Evolutionary conservation across 2,797 vertebrate species (phyloP), one percentile per base, ranked within the genome.

Genomic region (Margarornis squamiger): DNA sequence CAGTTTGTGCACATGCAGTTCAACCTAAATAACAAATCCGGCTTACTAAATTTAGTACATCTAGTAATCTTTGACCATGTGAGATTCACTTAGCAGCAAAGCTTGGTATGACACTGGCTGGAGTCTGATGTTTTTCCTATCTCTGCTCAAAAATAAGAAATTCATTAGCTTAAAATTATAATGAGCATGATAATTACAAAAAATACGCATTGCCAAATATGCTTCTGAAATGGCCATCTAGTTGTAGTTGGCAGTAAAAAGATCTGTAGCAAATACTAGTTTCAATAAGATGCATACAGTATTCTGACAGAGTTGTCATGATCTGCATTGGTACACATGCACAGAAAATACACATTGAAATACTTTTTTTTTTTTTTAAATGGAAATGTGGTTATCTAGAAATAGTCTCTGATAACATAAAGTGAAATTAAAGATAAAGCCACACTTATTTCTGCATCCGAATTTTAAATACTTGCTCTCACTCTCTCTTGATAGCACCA

Each of bases 21-120:
- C 77, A 95, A 89, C 91, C 86, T 90, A 67, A 80, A 78, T 95
- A 91, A 86, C 65, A 95, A 95, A 94, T 91, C 86, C 59, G 8
- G 32, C 83, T 88, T 94, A 93, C 88, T 95, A 94, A 76, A 95
- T 92, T 93, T 93, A 93, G 86, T 76, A 82, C 62, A 58, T 66
- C 86, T 87, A 93, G 84, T 93, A 95, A 96, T 92, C 89, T 95
- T 95, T 78, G 58, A 67, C 66, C 51, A 12, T 63, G 58, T 76
- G 82, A 51, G 34, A 77, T 72, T 94, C 72, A 18, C 57, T 78
- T 72, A 89, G 80, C 82, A 90, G 32, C 62, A 93, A 36, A 84
- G 91, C 82, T 90, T n/a, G 51, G 26, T 84, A 14, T 61, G 61
- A 26, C 52, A 39, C 59, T 63, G 54, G 24, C n/a, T 86, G 39